These are phyloP conservation scores for Thyatira batis DNA, from an alignment of 2,888 invertebrate species.

Conservation along the genomic window DNA sequence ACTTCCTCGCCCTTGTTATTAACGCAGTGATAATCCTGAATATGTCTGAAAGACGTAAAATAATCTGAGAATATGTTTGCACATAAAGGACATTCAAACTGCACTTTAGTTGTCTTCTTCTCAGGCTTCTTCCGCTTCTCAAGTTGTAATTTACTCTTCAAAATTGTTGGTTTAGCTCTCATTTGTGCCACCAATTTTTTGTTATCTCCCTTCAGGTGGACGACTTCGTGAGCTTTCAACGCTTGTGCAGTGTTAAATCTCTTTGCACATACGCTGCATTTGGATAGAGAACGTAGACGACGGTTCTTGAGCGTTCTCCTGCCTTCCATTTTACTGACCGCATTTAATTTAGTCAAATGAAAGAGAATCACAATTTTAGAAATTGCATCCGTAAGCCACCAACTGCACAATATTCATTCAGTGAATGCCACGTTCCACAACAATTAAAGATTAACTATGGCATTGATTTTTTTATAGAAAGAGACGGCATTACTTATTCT, in stretches of 20 bases:
- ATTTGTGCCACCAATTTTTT: conserved; percentile 10
- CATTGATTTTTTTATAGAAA: not conserved
- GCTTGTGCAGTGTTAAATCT: conserved; percentile 44
- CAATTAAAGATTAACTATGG: not conserved
- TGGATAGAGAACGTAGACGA: conserved; percentile 29
- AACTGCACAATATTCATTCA: not conserved
- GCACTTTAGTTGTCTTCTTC: conserved; percentile 23
- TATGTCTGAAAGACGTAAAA: conserved; percentile 55
- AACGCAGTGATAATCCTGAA: conserved; percentile 55
- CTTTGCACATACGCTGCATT: conserved; percentile 54
- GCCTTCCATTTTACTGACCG: conserved; percentile 40
- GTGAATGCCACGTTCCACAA: not conserved
- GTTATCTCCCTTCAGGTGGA: conserved; percentile 31
- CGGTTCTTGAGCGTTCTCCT: conserved; percentile 36
- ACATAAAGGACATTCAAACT: conserved; percentile 63
- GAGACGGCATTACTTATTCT: not conserved
- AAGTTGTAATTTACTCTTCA: conserved; percentile 9
- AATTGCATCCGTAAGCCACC: not conserved
- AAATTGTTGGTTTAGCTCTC: conserved; percentile 12
- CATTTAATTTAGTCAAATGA: not conserved
- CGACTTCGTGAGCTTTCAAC: conserved; percentile 44
- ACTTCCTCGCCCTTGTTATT: conserved; percentile 38
- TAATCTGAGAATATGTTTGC: conserved; percentile 40
- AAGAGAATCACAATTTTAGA: not conserved
- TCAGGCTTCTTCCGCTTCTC: not conserved